Percentiles rank a stretch among this genome's conserved stretches.
Conservation (phyloP, 2,113 vertebrate species). For the Gorsachius goisagi region DNA sequence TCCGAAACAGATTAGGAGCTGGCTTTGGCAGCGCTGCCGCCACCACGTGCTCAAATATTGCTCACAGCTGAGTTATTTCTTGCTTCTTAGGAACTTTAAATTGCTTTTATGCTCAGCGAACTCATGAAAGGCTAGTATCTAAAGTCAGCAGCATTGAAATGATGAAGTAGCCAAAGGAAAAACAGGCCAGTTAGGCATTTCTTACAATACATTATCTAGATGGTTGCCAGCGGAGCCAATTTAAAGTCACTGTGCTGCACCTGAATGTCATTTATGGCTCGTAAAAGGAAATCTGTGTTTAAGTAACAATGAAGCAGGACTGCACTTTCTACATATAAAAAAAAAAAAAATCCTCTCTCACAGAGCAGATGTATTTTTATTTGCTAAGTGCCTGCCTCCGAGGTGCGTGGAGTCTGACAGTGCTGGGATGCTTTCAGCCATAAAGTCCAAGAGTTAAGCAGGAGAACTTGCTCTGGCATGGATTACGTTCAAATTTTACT, state of each 20-base stretch:
- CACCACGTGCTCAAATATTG: background rate
- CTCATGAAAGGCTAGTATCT: constrained; percentile 26
- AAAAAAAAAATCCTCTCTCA: background rate
- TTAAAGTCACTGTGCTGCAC: constrained; percentile 28
- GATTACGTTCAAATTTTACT: background rate
- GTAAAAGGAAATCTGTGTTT: constrained; percentile 36
- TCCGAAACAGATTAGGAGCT: background rate
- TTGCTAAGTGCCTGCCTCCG: background rate
- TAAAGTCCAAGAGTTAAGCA: background rate
- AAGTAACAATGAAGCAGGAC: constrained; percentile 37
- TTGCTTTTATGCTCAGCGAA: constrained; percentile 38
- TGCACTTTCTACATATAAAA: background rate
- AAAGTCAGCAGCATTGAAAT: constrained; percentile 32
- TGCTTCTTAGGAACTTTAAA: constrained; percentile 50
- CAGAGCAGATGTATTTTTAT: background rate
- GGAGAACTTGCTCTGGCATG: background rate
- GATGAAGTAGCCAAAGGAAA: constrained; percentile 18
- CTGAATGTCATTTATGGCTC: background rate
- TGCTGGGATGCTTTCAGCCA: background rate
- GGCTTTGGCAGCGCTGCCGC: background rate
- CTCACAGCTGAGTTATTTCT: constrained; percentile 62
- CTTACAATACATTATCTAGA: background rate
- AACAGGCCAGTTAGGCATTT: background rate
- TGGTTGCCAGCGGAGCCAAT: constrained; percentile 33
- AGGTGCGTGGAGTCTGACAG: background rate